Base-by-base conservation (phyloP, 2,888 invertebrate species). In the Eupeodes luniger region DNA sequence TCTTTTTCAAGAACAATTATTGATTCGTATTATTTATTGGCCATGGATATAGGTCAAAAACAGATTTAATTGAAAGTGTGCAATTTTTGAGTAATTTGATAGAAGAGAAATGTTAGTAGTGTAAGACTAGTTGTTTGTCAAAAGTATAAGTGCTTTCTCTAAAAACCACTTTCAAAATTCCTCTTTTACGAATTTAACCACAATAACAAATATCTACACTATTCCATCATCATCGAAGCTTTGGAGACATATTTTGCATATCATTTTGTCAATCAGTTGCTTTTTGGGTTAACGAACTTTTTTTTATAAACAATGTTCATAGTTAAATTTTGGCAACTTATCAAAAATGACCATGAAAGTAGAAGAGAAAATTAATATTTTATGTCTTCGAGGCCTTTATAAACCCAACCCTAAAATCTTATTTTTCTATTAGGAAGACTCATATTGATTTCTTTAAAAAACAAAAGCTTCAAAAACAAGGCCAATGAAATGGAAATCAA, bases 401-500 rank as follows among this genome's bases (percentile, higher is more conserved):
- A 10, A 40, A n/a, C n/a, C 36, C 11, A 64, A 47, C 19, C 64
- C 44, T 47, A 66, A 66, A 14, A 49, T 7, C 19, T 27, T 1
- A 5, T 27, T 27, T 2, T 10, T 62, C n/a, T 19, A 2, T 10
- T 40, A 61, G 27, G 2, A 44, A 64, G 19, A 12, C 19, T 4
- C 1, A 1, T 6, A 11, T 64, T 7, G 40, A 64, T 19, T 64
- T 47, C 59, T 59, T 59, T 34, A 27, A 27, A 27, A 27, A 19
- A 1, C 4, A 11, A 3, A 11, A 11, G 0, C 4, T 47, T 55
- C 10, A 16, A 16, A 66, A 66, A 66, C 27, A 49, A 66, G 47
- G 47, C 47, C 66, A 66, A 49, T 47, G 66, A 66, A 66, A 66
- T 66, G 66, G 66, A 66, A 66, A 66, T 66, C 47, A 47, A 66